phyloP scores from a whole-genome alignment of 2,797 vertebrate genomes.

The Falco berigora region DNA sequence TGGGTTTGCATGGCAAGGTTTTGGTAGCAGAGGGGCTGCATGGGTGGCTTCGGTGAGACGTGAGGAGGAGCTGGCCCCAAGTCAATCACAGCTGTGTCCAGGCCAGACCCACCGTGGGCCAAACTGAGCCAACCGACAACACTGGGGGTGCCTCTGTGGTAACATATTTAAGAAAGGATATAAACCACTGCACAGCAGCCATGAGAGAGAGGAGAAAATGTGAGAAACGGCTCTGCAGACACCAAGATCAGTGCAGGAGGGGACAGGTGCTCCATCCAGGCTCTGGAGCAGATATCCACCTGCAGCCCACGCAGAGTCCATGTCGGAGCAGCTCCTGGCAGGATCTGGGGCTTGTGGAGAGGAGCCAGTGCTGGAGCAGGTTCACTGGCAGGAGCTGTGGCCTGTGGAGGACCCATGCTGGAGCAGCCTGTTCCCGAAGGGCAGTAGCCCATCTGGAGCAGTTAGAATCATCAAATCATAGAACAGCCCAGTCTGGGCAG shows the following conservation, averaged over 20 bases:
- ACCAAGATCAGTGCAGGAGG: background rate
- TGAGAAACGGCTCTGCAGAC: background rate
- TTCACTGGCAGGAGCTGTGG: background rate
- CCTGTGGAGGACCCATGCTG: background rate
- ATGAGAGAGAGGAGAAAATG: background rate
- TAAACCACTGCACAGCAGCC: background rate
- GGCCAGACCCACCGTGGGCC: background rate
- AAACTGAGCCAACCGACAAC: background rate
- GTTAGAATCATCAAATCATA: background rate
- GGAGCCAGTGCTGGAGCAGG: background rate
- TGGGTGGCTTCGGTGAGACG: background rate
- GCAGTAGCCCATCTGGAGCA: background rate
- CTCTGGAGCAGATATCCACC: background rate
- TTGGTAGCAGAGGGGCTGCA: background rate
- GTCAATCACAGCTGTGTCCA: background rate
- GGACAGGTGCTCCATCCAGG: background rate
- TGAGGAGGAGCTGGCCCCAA: background rate
- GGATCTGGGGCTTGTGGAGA: background rate
- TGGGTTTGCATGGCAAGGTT: background rate
- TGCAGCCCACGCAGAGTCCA: background rate
- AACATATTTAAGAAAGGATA: background rate
- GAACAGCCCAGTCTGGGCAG: background rate
- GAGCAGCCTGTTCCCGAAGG: background rate
- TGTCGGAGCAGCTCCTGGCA: background rate
- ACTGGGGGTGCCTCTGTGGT: background rate